These are phyloP conservation scores for Jordanella pulchra DNA, from an alignment of 2,797 vertebrate species.

Conservation along the genomic window DNA sequence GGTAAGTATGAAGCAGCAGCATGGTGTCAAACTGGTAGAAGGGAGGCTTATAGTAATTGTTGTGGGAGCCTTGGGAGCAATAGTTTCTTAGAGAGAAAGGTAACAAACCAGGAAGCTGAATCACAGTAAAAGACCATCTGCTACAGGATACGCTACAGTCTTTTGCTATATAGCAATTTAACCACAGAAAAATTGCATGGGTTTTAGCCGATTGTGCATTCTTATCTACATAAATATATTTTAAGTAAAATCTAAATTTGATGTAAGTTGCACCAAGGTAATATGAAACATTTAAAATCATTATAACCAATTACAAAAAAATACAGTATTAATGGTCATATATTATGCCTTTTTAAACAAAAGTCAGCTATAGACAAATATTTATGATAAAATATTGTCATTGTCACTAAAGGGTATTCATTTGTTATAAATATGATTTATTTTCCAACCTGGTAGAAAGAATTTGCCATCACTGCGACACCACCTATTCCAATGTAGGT, in stretches of 20 bases:
- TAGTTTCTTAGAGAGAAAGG: conserved; percentile 74
- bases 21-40: conserved; percentile 77
- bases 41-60: conserved; percentile 87
- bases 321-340: background rate
- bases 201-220: background rate
- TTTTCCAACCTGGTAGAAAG: no score
- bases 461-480: no score
- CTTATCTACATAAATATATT: background rate
- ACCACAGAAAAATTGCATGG: background rate
- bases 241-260: background rate
- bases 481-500: no score
- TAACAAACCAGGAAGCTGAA: conserved; percentile 79
- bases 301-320: background rate
- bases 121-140: conserved; percentile 71
- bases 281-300: background rate
- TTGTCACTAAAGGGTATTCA: no score
- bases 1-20: conserved; percentile 75
- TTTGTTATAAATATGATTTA: no score
- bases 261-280: background rate
- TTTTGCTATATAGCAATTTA: conserved; percentile 47
- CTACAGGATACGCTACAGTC: conserved; percentile 75
- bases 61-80: conserved; percentile 81
- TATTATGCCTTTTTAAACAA: no score
- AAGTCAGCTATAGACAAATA: no score
- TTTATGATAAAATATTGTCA: no score